Conservation (phyloP, 2,797 vertebrate species). For the Mionectes olivaceus region DNA sequence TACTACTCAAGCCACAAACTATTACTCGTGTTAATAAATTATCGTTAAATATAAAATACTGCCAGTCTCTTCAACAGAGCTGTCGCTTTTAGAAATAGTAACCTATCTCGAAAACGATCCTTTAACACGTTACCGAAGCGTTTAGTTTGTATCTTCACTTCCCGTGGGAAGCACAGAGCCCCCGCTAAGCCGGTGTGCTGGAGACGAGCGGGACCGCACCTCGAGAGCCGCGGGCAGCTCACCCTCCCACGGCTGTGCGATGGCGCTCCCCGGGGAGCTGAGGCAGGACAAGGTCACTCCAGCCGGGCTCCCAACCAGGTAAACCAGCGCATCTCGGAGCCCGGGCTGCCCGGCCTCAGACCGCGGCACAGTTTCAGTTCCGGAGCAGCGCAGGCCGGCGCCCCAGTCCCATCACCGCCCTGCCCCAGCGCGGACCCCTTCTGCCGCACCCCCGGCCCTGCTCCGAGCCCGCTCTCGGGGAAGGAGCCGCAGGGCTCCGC, state of each 20-base stretch:
- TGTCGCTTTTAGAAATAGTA: not conserved
- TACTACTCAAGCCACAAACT: fast-evolving
- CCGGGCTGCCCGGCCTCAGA: not conserved
- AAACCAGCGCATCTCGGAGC: not conserved
- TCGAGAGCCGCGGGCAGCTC: not conserved
- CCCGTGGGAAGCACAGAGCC: not conserved
- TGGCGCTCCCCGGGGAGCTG: fast-evolving
- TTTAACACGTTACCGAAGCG: too few species aligned
- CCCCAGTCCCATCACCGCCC: not conserved
- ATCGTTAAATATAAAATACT: not conserved
- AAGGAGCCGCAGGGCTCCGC: not conserved
- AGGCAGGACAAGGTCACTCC: too few species aligned
- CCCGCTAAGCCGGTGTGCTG: fast-evolving
- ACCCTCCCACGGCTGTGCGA: not conserved
- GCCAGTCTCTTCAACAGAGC: not conserved
- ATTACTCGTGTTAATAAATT: fast-evolving
- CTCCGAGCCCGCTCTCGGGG: too few species aligned
- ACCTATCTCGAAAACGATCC: not conserved
- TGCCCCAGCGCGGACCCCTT: not conserved
- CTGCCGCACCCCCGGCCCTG: not conserved
- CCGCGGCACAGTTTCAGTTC: not conserved
- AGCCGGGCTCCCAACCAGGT: not conserved
- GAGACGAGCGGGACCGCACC: not conserved
- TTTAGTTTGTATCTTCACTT: fast-evolving
- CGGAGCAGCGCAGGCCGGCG: not conserved